Evolutionary conservation across 1,140 invertebrate species (phyloP).

Genomic region (Geopemphigus sp.): DNA sequence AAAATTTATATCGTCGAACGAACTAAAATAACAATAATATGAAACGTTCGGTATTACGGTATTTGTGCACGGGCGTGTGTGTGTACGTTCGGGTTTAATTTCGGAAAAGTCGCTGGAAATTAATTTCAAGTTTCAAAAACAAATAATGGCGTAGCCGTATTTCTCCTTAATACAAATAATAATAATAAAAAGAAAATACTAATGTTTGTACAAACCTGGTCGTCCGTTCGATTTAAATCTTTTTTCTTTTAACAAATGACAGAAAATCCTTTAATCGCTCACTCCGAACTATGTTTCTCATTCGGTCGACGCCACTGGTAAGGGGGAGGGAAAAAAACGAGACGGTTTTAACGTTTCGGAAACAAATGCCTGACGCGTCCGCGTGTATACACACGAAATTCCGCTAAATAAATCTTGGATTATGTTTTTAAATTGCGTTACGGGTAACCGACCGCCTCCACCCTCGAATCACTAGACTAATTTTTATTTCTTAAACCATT

Average conservation of each 20-base stretch:
- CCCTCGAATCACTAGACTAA: background rate
- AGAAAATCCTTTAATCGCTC: constrained; percentile 42
- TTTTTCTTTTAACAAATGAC: constrained; percentile 24
- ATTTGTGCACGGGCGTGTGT: background rate
- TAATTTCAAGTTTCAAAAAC: constrained; percentile 36
- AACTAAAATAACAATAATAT: background rate
- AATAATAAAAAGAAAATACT: background rate
- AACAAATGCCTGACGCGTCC: constrained; percentile 22
- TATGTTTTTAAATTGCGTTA: constrained; percentile 48
- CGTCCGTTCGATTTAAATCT: constrained; percentile 21
- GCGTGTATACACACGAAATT: constrained; percentile 5
- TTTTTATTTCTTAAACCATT: constrained; percentile 47
- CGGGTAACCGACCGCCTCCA: constrained; percentile 19
- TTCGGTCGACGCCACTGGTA: background rate
- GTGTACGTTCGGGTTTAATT: background rate
- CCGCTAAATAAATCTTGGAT: constrained; percentile 40
- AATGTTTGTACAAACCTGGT: constrained; percentile 20
- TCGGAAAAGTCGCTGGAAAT: background rate
- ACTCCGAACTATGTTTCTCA: constrained; percentile 27
- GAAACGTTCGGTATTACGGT: background rate
- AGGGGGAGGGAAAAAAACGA: background rate
- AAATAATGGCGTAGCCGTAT: background rate
- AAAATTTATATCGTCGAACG: background rate
- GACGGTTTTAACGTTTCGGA: constrained; percentile 12
- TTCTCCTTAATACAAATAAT: constrained; percentile 19